Percentiles rank a stretch among this genome's conserved stretches.
Evolutionary conservation across 2,113 vertebrate genomes (phyloP).

Genomic region (Eonycteris spelaea): DNA sequence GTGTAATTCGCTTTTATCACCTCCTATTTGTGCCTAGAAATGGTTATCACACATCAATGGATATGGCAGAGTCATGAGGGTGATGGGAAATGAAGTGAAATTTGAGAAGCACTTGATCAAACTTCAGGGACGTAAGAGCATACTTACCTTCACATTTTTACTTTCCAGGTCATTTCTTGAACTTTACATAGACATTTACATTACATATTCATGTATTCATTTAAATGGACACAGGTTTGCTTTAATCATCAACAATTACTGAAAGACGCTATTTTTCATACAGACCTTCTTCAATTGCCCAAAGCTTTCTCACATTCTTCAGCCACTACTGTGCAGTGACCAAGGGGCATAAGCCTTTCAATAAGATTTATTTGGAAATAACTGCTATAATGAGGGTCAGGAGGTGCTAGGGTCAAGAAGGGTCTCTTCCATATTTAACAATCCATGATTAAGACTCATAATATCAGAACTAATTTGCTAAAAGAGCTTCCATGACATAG

Average conservation of each 20-base stretch:
- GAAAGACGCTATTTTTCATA: not conserved
- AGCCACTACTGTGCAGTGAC: not conserved
- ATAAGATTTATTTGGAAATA: not conserved
- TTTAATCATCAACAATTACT: not conserved
- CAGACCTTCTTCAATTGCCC: not conserved
- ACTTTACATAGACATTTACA: not conserved
- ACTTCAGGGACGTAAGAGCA: not conserved
- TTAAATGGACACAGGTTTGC: not conserved
- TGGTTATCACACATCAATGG: not conserved
- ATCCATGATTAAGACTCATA: not conserved
- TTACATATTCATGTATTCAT: not conserved
- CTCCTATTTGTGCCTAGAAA: not conserved
- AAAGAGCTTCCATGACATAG: fast-evolving
- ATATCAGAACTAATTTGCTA: not conserved
- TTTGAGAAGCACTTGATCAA: not conserved
- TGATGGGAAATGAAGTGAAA: not conserved
- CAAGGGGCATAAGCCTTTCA: not conserved
- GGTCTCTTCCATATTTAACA: not conserved
- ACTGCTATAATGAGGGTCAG: not conserved
- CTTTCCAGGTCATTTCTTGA: not conserved
- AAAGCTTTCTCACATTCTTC: not conserved
- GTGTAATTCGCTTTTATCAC: not conserved
- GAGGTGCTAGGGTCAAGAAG: not conserved
- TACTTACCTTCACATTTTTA: not conserved
- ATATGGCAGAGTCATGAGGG: not conserved